Percentiles rank a stretch among this genome's conserved stretches.
phyloP scores from a whole-genome alignment of 2,113 vertebrate genomes.

The Cygnus atratus region DNA sequence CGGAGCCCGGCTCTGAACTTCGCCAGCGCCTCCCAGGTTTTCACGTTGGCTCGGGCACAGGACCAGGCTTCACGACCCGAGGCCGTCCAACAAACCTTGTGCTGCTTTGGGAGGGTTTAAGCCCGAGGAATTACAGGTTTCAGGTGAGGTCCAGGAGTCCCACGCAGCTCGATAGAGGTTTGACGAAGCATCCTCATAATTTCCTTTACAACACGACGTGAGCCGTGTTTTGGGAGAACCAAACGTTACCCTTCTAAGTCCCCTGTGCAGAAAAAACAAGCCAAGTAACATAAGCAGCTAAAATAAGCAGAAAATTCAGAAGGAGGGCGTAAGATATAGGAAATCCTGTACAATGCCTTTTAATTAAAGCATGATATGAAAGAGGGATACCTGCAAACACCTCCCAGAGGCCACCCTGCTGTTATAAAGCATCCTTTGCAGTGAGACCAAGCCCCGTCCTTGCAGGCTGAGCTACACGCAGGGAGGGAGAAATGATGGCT shows the following conservation, averaged over 20 bases:
- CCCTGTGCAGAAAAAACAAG: not conserved
- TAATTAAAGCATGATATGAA: fast-evolving
- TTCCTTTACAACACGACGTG: fast-evolving
- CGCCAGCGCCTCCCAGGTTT: not conserved
- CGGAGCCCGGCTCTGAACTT: not conserved
- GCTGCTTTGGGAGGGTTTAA: not conserved
- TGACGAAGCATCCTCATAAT: fast-evolving
- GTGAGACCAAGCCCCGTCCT: not conserved
- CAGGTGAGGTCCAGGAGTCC: not conserved
- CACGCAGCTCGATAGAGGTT: not conserved
- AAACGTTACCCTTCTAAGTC: not conserved
- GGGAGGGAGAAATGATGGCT: not conserved
- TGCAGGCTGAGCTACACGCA: not conserved
- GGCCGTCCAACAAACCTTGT: not conserved
- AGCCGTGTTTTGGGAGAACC: fast-evolving
- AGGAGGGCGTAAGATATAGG: not conserved
- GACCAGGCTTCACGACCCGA: not conserved
- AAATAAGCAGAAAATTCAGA: not conserved
- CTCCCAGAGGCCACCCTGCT: not conserved
- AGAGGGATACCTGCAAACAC: not conserved
- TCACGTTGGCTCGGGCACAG: fast-evolving
- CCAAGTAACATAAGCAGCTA: not conserved
- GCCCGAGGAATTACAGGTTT: not conserved
- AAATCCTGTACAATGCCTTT: not conserved
- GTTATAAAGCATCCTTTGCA: not conserved